Percentiles rank a stretch among this genome's conserved stretches.
phyloP scores from a whole-genome alignment of 1,140 invertebrate genomes.

The Dendrolimus kikuchii region DNA sequence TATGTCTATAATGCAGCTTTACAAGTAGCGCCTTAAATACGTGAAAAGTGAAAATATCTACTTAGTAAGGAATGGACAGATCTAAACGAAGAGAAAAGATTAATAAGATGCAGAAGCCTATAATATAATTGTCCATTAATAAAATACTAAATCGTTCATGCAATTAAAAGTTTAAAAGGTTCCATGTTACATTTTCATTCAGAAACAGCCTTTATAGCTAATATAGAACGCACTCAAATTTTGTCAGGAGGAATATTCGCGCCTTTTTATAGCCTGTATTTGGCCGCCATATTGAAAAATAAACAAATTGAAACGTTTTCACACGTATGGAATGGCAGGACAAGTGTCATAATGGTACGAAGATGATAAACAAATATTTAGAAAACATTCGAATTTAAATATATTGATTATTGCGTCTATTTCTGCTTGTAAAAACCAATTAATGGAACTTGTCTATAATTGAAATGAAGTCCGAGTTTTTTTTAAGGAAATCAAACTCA shows the following conservation, averaged over 20 bases:
- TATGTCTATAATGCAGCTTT: slow-evolving; percentile 41
- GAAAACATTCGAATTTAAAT: too few species aligned
- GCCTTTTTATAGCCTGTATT: neutral
- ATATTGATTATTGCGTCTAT: too few species aligned
- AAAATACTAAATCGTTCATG: slow-evolving; percentile 30
- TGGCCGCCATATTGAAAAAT: too few species aligned
- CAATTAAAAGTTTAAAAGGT: slow-evolving; percentile 71
- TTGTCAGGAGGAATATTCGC: neutral
- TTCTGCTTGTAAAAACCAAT: too few species aligned
- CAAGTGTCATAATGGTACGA: too few species aligned
- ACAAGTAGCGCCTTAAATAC: slow-evolving; percentile 36
- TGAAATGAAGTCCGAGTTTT: too few species aligned
- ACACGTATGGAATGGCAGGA: too few species aligned
- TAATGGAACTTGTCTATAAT: too few species aligned
- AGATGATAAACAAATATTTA: too few species aligned
- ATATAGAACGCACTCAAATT: neutral
- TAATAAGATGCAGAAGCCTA: slow-evolving; percentile 29
- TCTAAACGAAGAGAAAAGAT: slow-evolving; percentile 38
- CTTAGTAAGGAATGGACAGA: slow-evolving; percentile 60
- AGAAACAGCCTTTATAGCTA: too few species aligned
- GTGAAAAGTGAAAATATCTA: slow-evolving; percentile 43
- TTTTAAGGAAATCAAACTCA: too few species aligned
- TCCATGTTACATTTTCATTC: slow-evolving; percentile 14
- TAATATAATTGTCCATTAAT: slow-evolving; percentile 20
- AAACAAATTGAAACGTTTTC: too few species aligned